These are phyloP conservation scores for Troides aeacus DNA, from an alignment of 2,888 invertebrate species.

Conservation along the genomic window DNA sequence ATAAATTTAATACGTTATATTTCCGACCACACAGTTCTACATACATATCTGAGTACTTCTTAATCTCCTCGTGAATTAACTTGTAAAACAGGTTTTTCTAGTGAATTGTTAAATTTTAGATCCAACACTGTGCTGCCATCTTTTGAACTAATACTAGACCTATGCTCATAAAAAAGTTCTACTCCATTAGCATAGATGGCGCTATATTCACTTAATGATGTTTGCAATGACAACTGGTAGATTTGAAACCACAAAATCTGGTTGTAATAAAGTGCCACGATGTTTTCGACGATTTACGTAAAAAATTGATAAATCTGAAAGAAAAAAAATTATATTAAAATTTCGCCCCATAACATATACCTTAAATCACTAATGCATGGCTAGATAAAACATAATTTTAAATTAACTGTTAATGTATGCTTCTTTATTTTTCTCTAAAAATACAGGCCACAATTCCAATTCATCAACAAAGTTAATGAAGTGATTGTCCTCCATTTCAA, in stretches of 20 bases:
- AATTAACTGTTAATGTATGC: conserved; percentile 46
- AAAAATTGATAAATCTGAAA: conserved; percentile 44
- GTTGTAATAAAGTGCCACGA: conserved; percentile 46
- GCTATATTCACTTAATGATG: conserved; percentile 41
- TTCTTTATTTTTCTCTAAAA: conserved; percentile 44
- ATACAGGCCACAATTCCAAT: conserved; percentile 50
- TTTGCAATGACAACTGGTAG: conserved; percentile 37
- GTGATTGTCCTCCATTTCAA: conserved; percentile 39
- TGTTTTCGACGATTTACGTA: conserved; percentile 49
- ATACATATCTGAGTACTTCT: conserved; percentile 48
- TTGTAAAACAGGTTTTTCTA: conserved; percentile 36
- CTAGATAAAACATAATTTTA: conserved; percentile 29
- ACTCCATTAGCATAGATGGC: conserved; percentile 41
- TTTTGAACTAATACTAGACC: conserved; percentile 32
- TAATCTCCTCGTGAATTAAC: conserved; percentile 48
- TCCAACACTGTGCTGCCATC: conserved; percentile 48
- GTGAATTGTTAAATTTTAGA: conserved; percentile 21
- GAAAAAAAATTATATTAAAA: background rate
- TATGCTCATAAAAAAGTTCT: conserved; percentile 16
- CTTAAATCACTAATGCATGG: background rate
- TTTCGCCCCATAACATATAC: background rate
- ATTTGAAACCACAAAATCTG: conserved; percentile 39
- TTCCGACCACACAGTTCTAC: conserved; percentile 42
- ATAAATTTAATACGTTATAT: conserved; percentile 49
- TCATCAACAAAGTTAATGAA: conserved; percentile 49